A percentile compares a stretch with the other conserved stretches of the same genome.
These are phyloP conservation scores for Mus caroli DNA, from an alignment of 2,797 vertebrate genomes.

Conservation along the genomic window DNA sequence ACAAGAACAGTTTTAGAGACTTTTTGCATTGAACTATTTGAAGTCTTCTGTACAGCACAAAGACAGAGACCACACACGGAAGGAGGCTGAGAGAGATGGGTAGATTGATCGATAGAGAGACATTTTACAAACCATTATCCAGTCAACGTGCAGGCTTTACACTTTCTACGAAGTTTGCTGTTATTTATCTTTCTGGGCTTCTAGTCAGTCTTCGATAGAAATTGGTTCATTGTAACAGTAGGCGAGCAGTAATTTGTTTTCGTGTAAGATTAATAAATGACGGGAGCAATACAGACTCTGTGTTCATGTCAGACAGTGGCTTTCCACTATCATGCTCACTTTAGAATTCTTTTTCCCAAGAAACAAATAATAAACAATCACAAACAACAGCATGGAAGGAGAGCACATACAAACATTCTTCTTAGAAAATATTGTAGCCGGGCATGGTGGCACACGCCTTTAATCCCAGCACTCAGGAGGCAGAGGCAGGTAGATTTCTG, in stretches of 20 bases:
- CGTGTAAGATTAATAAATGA: not conserved
- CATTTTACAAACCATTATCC: not conserved
- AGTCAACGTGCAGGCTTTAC: not conserved
- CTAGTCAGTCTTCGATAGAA: not conserved
- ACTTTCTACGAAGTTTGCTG: not conserved
- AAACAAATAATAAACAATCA: conserved; percentile 64
- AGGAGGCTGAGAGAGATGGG: not conserved
- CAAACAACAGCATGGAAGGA: conserved; percentile 60
- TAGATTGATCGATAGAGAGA: not conserved
- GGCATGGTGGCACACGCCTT: too few relatives aligned
- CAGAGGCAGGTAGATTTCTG: too few relatives aligned
- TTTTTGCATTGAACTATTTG: not conserved
- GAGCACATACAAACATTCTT: conserved; percentile 67
- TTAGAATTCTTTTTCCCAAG: conserved; percentile 64
- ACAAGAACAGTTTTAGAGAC: not conserved
- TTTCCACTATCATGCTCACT: conserved; percentile 49
- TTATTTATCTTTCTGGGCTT: not conserved
- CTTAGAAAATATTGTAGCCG: not conserved
- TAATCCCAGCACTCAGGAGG: too few relatives aligned
- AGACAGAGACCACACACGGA: not conserved
- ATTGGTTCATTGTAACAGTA: conserved; percentile 11
- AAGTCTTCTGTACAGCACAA: not conserved
- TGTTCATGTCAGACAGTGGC: not conserved
- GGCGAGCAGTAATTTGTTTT: conserved; percentile 41
- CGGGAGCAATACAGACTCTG: conserved; percentile 34